Evolutionary conservation across 1,140 invertebrate species (phyloP), one percentile per base, ranked within the genome.

Genomic region (Anadara kagoshimensis): DNA sequence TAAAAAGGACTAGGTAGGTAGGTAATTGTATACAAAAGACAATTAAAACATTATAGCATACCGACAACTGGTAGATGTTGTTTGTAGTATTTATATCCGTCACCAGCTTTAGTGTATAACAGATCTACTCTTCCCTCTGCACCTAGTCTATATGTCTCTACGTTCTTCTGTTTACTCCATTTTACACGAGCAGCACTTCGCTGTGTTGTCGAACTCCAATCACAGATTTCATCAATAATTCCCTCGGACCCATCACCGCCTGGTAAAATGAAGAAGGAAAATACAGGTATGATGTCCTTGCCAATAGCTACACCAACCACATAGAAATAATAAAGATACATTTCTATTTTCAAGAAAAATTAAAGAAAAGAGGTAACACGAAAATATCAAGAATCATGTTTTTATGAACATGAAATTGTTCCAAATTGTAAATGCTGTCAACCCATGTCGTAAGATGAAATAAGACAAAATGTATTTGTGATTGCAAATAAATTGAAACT

Each of bases 41-140:
- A 14, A 45, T 26, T 5, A 16, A 10, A n/a, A 18, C 24, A 49
- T 20, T 24, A 20, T 18, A 4, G 56, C 70, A 91, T 89, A 86
- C 94, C 94, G 75, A 96, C 85, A n/a, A 94, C 86, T 16, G 94
- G 94, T 76, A 96, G 91, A 85, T 96, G 95, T 56, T 94, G 93
- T 72, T 92, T 92, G 84, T 95, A 96, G 83, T 94, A 95, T 76
- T 90, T 91, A n/a, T 94, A 94, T 47, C 92, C 92, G 3, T 89
- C 90, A 1, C 93, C 92, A 58, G 93, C 91, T 76, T 93, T 90
- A 43, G 94, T 90, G 80, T 92, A 95, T 83, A 94, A 93, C 1
- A 96, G 89, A 90, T 96, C 95, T 44, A 96, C 94, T 88, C 95
- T 95, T 59, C 95, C 95, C 84, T 96, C 95, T 79, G 95, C 95